Percentiles rank a stretch among this genome's conserved stretches.
phyloP scores from a whole-genome alignment of 1,140 invertebrate genomes.

The Augochlora pura region DNA sequence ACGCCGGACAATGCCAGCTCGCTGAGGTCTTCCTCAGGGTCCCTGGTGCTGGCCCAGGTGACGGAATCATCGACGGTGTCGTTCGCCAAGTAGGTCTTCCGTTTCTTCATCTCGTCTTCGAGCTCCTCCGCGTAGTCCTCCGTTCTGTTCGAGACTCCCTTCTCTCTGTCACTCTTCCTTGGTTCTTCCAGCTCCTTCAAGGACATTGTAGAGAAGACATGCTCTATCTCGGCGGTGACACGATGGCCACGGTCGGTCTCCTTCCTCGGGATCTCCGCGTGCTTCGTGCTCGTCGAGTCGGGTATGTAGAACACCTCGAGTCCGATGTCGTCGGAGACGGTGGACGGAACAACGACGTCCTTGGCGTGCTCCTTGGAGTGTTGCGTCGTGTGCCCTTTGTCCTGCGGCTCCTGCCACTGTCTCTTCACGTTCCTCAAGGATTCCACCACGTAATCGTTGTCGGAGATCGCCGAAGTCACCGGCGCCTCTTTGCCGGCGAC shows the following conservation, averaged over 20 bases:
- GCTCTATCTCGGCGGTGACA: slow-evolving; percentile 11
- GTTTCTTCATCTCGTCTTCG: slow-evolving; percentile 48
- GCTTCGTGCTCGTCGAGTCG: slow-evolving; percentile 42
- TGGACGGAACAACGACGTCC: slow-evolving; percentile 44
- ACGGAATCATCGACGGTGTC: slow-evolving; percentile 39
- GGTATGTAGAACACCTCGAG: slow-evolving; percentile 41
- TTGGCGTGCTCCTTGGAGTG: slow-evolving; percentile 56
- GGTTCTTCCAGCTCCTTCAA: slow-evolving; percentile 22
- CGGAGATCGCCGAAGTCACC: background rate
- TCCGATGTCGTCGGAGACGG: slow-evolving; percentile 50
- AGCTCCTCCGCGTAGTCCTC: slow-evolving; percentile 41
- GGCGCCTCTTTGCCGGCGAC: slow-evolving; percentile 3
- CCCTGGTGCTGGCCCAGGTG: slow-evolving; percentile 5
- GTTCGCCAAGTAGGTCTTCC: slow-evolving; percentile 28
- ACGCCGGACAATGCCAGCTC: slow-evolving; percentile 31
- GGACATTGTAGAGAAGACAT: slow-evolving; percentile 21
- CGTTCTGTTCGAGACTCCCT: slow-evolving; percentile 33
- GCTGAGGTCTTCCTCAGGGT: slow-evolving; percentile 36
- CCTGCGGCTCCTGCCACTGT: slow-evolving; percentile 40
- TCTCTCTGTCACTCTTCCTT: background rate
- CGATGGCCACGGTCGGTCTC: slow-evolving; percentile 2
- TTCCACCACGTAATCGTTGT: slow-evolving; percentile 62
- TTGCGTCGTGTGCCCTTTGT: slow-evolving; percentile 24
- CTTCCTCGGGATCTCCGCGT: background rate
- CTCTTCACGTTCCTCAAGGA: slow-evolving; percentile 65